Conservation (phyloP, 2,888 invertebrate species). For the Incurvaria masculella region DNA sequence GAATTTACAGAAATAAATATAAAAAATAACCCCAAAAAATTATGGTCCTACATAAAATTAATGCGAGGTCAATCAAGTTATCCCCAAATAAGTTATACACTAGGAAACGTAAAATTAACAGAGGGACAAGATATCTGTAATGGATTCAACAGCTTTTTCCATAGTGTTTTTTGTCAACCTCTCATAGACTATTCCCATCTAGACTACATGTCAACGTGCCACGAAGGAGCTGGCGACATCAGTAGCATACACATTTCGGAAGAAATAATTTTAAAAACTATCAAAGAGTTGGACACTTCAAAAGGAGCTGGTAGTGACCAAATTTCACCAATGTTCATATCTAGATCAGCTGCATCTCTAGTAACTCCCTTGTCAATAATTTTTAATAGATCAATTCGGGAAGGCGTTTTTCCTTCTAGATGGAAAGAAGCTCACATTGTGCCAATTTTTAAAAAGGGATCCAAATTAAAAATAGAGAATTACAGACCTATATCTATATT, state of each 20-base stretch:
- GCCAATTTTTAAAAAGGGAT: slow-evolving; percentile 1
- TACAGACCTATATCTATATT: slow-evolving; percentile 1
- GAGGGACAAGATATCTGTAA: not conserved
- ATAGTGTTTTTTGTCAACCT: not conserved
- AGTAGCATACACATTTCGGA: not conserved
- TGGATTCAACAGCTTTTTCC: slow-evolving; percentile 1
- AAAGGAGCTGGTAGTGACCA: slow-evolving; percentile 3
- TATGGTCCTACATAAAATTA: slow-evolving; percentile 1
- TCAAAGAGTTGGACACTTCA: not conserved
- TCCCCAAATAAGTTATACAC: not conserved
- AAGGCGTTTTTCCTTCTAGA: not conserved
- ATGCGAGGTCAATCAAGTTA: not conserved
- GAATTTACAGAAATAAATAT: not conserved
- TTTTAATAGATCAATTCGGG: not conserved
- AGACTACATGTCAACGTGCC: not conserved
- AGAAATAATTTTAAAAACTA: not conserved
- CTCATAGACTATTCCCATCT: not conserved
- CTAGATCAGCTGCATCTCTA: not conserved
- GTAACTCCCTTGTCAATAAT: not conserved
- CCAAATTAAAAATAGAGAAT: not conserved
- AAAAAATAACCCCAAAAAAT: not conserved
- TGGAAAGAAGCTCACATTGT: slow-evolving; percentile 3
- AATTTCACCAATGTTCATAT: not conserved
- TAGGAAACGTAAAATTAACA: not conserved
- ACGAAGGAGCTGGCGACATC: not conserved